Evolutionary conservation across 2,113 vertebrate species (phyloP), one percentile per base, ranked within the genome.

Genomic region (Coracopsis vasa): DNA sequence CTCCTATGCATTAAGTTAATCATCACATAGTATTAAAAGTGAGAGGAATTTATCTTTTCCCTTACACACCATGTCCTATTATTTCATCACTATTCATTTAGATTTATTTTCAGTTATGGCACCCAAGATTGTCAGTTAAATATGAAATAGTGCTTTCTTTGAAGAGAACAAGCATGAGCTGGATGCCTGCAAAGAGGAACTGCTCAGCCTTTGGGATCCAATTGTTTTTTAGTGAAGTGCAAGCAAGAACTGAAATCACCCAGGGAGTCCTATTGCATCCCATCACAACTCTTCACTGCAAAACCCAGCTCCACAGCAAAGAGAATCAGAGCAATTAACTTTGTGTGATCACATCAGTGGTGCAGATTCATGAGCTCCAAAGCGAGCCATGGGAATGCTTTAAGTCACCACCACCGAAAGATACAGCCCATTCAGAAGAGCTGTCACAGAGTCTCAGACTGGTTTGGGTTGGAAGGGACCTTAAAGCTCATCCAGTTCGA

Each of bases 81-180:
- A 78, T 78, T 96, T 86, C 75, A 96, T 90, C 80, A 48, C 72
- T 91, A 85, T 67, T 80, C 47, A 88, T 88, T 92, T 90, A 44
- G 71, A 90, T 89, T 95, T 95, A 86, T 75, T 96, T 93, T 84
- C 67, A 94, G 78, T 71, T 95, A 95, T 1, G 66, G 67, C 90
- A 94, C 77, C 28, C 42, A 91, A 28, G 51, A 80, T 91, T 96
- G 97, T 94, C 92, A 95, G 75, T 91, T 92, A 92, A 61, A 75
- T 64, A 85, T 27, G 64, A 95, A 87, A 56, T 37, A 92, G 62
- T 67, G 87, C 37, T 87, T 91, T 91, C 87, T 83, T 24, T 8
- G 31, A 58, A 83, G 56, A 81, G 9, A 16, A 25, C 15, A 66
- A 51, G 66, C 8, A 24, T 13, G 39, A 94, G 70, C 47, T 4